Evolutionary conservation across 2,797 vertebrate genomes (phyloP).

Genomic region (Takifugu rubripes): DNA sequence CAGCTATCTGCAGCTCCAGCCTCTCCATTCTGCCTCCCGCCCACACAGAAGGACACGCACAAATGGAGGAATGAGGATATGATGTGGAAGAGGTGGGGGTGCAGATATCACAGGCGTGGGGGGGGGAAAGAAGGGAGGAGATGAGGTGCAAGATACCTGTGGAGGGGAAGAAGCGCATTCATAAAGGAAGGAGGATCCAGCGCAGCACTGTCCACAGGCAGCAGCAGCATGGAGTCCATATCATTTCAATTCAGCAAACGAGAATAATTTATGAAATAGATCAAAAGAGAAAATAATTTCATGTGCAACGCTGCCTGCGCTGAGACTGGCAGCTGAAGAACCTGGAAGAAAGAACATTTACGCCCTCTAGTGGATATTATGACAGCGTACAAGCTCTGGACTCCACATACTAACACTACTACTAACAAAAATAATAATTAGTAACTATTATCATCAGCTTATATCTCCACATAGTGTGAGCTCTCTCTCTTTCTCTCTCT

Average conservation of each 20-base stretch:
- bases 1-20: conserved; percentile 1
- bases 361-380: conserved; percentile 30
- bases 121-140: background rate
- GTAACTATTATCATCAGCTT: no score
- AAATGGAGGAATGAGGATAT: conserved; percentile 11
- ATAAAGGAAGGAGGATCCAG: background rate
- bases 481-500: no score
- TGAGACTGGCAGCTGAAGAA: conserved; percentile 14
- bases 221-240: background rate
- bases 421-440: no score
- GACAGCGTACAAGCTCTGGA: no score
- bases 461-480: no score
- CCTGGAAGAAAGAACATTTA: conserved; percentile 20
- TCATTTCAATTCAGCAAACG: conserved; percentile 4
- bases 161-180: conserved; percentile 2
- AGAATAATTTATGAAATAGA: background rate
- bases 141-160: conserved; percentile 5
- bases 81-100: background rate
- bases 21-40: conserved; percentile 4
- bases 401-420: no score
- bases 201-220: conserved; percentile 2
- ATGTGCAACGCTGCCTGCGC: background rate
- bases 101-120: conserved; percentile 11
- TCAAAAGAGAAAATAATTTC: no score
- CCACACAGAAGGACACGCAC: conserved; percentile 7